These are phyloP conservation scores for Apogon hyalosoma DNA, from an alignment of 2,797 vertebrate species.

Conservation along the genomic window DNA sequence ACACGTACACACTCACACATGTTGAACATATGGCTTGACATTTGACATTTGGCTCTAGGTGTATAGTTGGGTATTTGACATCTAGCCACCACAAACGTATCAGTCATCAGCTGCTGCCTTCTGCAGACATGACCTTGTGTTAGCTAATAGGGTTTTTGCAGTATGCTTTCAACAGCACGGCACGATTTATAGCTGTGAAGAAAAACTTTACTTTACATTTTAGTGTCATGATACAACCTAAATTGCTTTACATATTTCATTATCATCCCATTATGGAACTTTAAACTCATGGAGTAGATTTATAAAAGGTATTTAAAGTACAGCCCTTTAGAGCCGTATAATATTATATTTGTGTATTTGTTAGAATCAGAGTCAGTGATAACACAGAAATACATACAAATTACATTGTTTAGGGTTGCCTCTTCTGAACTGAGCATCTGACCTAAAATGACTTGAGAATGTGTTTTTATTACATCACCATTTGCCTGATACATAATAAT, in stretches of 20 bases:
- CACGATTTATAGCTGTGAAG: background rate
- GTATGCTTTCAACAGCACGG: slow-evolving; percentile 21
- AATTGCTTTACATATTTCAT: background rate
- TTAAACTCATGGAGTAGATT: too few species aligned
- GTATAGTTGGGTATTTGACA: slow-evolving; percentile 19
- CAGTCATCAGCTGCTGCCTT: slow-evolving; percentile 44
- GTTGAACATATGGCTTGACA: slow-evolving; percentile 46
- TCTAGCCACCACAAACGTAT: slow-evolving; percentile 37
- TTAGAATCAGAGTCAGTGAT: too few species aligned
- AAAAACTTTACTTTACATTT: background rate
- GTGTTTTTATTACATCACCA: too few species aligned
- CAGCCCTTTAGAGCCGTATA: too few species aligned
- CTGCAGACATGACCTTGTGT: slow-evolving; percentile 46
- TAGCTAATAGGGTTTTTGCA: slow-evolving; percentile 33
- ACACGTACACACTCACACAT: slow-evolving; percentile 2
- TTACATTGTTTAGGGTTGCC: too few species aligned
- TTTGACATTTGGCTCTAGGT: slow-evolving; percentile 42
- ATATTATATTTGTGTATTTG: too few species aligned
- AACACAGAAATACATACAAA: too few species aligned
- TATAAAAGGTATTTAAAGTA: too few species aligned
- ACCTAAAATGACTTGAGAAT: too few species aligned
- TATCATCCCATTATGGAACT: background rate
- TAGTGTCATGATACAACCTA: too few species aligned
- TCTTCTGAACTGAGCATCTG: too few species aligned
- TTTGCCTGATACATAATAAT: too few species aligned